phyloP scores from a whole-genome alignment of 1,140 invertebrate species.

The Elymnias hypermnestra region DNA sequence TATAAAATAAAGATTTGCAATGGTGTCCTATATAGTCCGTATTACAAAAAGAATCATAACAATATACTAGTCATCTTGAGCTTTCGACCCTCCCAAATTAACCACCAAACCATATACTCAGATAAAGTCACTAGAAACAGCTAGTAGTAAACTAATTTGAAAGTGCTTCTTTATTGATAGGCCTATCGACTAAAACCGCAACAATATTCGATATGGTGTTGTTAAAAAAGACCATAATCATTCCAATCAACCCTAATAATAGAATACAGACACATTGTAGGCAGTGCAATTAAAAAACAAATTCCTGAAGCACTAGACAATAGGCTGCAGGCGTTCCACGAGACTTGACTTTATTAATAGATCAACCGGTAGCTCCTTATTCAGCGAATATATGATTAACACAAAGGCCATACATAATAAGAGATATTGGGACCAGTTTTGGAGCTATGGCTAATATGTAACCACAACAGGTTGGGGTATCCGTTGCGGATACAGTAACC shows the following conservation, averaged over 20 bases:
- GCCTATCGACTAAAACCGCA: too few species aligned
- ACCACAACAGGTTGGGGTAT: slow-evolving; percentile 56
- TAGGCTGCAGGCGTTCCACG: slow-evolving; percentile 60
- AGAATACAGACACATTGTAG: slow-evolving; percentile 54
- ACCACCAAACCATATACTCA: too few species aligned
- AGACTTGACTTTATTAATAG: slow-evolving; percentile 67
- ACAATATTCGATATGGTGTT: too few species aligned
- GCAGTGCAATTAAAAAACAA: slow-evolving; percentile 73
- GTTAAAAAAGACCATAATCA: slow-evolving; percentile 71
- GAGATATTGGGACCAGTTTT: slow-evolving; percentile 66
- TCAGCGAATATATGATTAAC: slow-evolving; percentile 71
- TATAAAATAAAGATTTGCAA: too few species aligned
- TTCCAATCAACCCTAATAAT: slow-evolving; percentile 75
- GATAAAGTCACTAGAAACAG: too few species aligned
- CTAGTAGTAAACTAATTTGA: too few species aligned
- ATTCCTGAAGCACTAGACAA: slow-evolving; percentile 69
- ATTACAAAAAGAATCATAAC: too few species aligned
- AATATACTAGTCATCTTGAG: too few species aligned
- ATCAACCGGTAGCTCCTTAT: slow-evolving; percentile 67
- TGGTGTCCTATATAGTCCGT: too few species aligned
- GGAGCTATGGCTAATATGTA: slow-evolving; percentile 56
- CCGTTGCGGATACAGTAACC: slow-evolving; percentile 36
- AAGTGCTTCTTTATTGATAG: too few species aligned
- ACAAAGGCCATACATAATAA: slow-evolving; percentile 69
- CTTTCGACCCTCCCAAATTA: too few species aligned